Evolutionary conservation across 2,797 vertebrate species (phyloP).

Genomic region (Buceros bicornis): DNA sequence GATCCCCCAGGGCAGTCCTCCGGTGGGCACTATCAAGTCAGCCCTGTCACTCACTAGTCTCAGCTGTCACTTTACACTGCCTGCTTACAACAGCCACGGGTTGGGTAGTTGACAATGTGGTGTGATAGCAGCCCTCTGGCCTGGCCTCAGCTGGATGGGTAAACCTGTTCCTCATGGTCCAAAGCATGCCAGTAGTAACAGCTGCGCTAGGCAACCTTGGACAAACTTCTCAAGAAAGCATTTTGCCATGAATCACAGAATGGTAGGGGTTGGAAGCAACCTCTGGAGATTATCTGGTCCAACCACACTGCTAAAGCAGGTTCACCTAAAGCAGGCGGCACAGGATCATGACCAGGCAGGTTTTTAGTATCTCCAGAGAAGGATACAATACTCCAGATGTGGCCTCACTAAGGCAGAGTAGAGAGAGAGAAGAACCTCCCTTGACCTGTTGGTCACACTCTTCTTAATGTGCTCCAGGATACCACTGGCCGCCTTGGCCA

Average conservation of each 20-base stretch:
- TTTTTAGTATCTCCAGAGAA: too few relatives aligned
- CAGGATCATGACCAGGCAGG: too few relatives aligned
- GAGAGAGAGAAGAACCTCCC: too few relatives aligned
- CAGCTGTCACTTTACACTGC: neutral
- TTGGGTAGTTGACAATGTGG: neutral
- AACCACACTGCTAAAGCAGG: too few relatives aligned
- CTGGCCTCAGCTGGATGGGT: neutral
- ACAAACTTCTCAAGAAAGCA: neutral
- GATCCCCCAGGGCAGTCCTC: neutral
- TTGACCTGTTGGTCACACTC: too few relatives aligned
- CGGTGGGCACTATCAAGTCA: neutral
- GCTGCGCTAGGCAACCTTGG: neutral
- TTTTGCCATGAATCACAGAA: neutral
- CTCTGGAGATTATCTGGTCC: too few relatives aligned
- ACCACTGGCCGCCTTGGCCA: too few relatives aligned
- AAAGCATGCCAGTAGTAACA: neutral
- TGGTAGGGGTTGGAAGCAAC: too few relatives aligned
- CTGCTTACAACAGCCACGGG: neutral
- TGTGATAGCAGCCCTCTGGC: neutral
- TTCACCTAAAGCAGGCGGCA: too few relatives aligned
- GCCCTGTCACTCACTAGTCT: neutral
- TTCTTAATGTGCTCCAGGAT: too few relatives aligned
- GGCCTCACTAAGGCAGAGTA: too few relatives aligned
- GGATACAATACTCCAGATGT: too few relatives aligned
- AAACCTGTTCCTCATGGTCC: neutral